phyloP scores from a whole-genome alignment of 2,113 vertebrate species.

The Brienomyrus brachyistius region DNA sequence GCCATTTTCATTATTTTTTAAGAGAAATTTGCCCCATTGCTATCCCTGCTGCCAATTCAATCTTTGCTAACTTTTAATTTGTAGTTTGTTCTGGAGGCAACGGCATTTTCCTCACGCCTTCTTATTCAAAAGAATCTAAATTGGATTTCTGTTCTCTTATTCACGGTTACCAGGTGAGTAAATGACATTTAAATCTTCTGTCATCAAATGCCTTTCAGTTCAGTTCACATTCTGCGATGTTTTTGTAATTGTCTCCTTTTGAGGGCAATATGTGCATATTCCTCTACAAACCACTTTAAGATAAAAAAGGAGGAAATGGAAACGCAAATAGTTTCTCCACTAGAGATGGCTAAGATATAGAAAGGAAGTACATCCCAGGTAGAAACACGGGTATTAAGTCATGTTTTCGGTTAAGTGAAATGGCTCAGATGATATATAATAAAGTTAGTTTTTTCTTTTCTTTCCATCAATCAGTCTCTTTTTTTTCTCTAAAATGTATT shows the following conservation, averaged over 20 bases:
- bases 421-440: neutral
- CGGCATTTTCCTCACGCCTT: neutral
- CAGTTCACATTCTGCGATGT: neutral
- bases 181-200: constrained; percentile 20
- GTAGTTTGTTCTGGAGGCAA: neutral
- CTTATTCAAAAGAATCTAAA: neutral
- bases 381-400: neutral
- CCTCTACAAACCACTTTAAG: neutral
- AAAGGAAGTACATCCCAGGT: neutral
- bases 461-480: neutral
- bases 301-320: constrained; percentile 2
- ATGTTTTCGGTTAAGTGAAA: neutral
- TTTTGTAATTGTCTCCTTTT: neutral
- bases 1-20: neutral
- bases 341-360: neutral
- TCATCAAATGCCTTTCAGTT: neutral
- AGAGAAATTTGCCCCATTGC: neutral
- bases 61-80: neutral
- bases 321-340: neutral
- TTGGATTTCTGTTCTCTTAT: neutral
- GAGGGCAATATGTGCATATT: constrained; percentile 7
- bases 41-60: neutral
- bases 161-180: neutral
- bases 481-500: neutral
- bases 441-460: neutral